phyloP scores from a whole-genome alignment of 2,888 invertebrate species.

The Leptinotarsa tumamoca region DNA sequence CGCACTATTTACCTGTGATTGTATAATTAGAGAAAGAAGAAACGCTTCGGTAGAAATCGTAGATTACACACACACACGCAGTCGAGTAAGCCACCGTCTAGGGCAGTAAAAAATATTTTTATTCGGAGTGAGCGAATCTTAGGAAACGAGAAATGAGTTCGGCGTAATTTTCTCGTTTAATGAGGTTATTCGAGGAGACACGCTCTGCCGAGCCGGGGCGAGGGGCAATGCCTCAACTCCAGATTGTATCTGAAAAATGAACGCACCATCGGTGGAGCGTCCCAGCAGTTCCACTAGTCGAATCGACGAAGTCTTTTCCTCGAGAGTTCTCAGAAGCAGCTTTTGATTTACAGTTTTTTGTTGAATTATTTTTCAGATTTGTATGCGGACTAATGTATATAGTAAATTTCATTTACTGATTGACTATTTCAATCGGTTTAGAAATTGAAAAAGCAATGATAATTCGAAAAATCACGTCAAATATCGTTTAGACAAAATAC shows the following conservation, averaged over 20 bases:
- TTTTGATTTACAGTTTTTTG: background rate
- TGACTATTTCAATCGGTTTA: too few relatives aligned
- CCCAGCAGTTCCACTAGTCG: slow-evolving; percentile 28
- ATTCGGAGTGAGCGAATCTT: slow-evolving; percentile 40
- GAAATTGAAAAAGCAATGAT: too few relatives aligned
- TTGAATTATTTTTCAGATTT: too few relatives aligned
- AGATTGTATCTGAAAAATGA: slow-evolving; percentile 55
- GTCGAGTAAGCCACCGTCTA: slow-evolving; percentile 15
- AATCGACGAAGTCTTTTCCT: too few relatives aligned
- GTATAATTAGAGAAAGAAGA: slow-evolving; percentile 23
- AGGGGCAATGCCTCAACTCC: slow-evolving; percentile 61
- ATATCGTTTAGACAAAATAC: too few relatives aligned
- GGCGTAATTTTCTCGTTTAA: slow-evolving; percentile 63
- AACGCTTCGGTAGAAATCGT: slow-evolving; percentile 16
- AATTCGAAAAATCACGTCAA: too few relatives aligned
- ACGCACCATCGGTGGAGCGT: slow-evolving; percentile 57
- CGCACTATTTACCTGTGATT: slow-evolving; percentile 23
- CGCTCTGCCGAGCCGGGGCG: slow-evolving; percentile 60
- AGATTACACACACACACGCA: slow-evolving; percentile 9
- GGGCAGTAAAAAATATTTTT: slow-evolving; percentile 34
- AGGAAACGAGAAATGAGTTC: slow-evolving; percentile 45
- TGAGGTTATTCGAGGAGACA: slow-evolving; percentile 62
- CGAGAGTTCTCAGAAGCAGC: background rate
- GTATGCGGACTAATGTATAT: too few relatives aligned
- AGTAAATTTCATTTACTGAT: too few relatives aligned